Base-by-base conservation (phyloP, 2,797 vertebrate genomes). In the Pipistrellus pipistrellus region DNA sequence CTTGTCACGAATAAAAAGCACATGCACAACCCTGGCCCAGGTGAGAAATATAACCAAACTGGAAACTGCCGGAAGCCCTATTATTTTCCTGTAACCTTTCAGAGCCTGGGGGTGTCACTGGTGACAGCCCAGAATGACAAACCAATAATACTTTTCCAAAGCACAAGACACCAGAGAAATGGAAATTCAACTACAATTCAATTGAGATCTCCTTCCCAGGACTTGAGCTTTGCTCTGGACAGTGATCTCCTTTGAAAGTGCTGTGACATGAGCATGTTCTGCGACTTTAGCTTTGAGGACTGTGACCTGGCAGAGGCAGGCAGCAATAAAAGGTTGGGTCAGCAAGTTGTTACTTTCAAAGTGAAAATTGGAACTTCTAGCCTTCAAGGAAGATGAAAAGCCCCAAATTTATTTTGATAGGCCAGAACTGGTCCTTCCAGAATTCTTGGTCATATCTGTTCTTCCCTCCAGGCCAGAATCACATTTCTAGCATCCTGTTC, bases 401-500 rank as follows among this genome's bases (percentile, higher is more conserved):
- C 21, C 17, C 6, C 25, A 62, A 27, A 25, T 32, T 66, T 66
- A 25, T 66, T 75, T 75, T 68, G 55, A 71, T 13, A 30, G 41
- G 30, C 66, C 30, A 35, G n/a, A 75, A 2, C 25, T 73, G 30
- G 18, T 62, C 64, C 23, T 66, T 77, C 77, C 53, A 51, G 44
- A 86, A 35, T 32, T 78, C 81, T 81, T 44, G 10, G 4, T 66
- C 72, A 62, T 17, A 2, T 38, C 27, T 59, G 6, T 35, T 32
- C 55, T 55, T 78, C 21, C 30, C 30, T 64, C 21, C 9, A 68
- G 73, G 92, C 90, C 88, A 96, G 76, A 85, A 92, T 91, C 91
- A 93, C 85, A 91, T 92, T 96, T 96, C 51, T 75, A 71, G 27
- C 23, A 95, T 55, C 30, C 82, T 85, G 69, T 68, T 69, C 80